Evolutionary conservation across 2,113 vertebrate genomes (phyloP), one percentile per base, ranked within the genome.

Genomic region (Jacana jacana): DNA sequence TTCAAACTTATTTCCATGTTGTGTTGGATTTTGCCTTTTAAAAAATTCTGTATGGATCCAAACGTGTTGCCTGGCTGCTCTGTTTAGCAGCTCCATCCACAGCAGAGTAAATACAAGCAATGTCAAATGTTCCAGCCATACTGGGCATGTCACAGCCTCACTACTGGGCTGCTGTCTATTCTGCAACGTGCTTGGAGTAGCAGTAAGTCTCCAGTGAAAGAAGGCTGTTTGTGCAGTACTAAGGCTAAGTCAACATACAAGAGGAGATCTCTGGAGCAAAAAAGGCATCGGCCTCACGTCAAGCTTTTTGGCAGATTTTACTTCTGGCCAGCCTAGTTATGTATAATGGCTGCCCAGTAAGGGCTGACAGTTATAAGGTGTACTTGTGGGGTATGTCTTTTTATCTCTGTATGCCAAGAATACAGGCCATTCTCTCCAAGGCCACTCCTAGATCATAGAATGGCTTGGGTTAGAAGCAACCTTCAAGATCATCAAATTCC

Each of bases 171-270:
- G 24, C 30, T 11, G 6, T 18, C 33, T 51, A 28, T 64, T 42
- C 71, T 22, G 52, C 44, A 28, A 13, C 2, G 25, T 23, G 18
- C 40, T 37, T 5, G 27, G 3, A 17, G 40, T 4, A 3, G 27
- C 2, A 9, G n/a, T 4, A 2, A 23, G n/a, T 1, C 2, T 7
- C 51, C 79, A 17, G 37, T 2, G 28, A 35, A 52, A 42, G 28
- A 39, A 18, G 42, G 37, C 18, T 39, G 9, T 4, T 35, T 24
- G 14, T 4, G 0, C 37, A 8, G 33, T 5, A 23, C 7, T 44
- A 42, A 42, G 28, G 33, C 37, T 37, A 25, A 33, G 39, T 11
- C 42, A 9, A 16, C 4, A 1, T 6, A 39, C 25, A 37, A 30
- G 23, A 55, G 24, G 10, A 23, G 35, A 61, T 20, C n/a, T 72